phyloP scores from a whole-genome alignment of 2,113 vertebrate species.

The Lepisosteus oculatus region DNA sequence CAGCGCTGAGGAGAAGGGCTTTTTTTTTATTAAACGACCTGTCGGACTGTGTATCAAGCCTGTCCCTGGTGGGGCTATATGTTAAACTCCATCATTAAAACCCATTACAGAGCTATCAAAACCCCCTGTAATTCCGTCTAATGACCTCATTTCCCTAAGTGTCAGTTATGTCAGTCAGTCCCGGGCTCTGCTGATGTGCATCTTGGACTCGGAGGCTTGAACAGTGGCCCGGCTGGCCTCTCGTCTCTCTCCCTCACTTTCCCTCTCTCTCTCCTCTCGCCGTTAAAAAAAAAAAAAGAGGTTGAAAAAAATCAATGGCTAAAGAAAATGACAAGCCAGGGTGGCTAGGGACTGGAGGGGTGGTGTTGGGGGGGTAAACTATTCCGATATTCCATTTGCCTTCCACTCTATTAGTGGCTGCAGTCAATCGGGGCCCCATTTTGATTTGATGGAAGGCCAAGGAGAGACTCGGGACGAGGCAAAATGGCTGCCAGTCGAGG shows the following conservation, averaged over 20 bases:
- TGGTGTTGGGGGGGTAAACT: slow-evolving; percentile 42
- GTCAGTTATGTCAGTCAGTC: slow-evolving; percentile 58
- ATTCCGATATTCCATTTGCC: slow-evolving; percentile 78
- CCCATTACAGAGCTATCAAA: slow-evolving; percentile 81
- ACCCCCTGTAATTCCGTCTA: slow-evolving; percentile 67
- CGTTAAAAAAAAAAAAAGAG: slow-evolving; percentile 31
- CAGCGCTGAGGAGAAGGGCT: slow-evolving; percentile 47
- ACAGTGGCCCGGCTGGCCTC: slow-evolving; percentile 21
- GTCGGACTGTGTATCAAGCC: slow-evolving; percentile 70
- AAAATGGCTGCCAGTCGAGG: slow-evolving; percentile 43
- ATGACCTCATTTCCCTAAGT: slow-evolving; percentile 81
- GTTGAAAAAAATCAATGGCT: slow-evolving; percentile 71
- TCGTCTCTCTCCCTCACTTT: neutral
- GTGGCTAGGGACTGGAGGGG: slow-evolving; percentile 66
- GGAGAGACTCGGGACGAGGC: slow-evolving; percentile 55
- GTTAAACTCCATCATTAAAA: slow-evolving; percentile 73
- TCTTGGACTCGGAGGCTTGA: slow-evolving; percentile 33
- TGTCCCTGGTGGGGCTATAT: slow-evolving; percentile 69
- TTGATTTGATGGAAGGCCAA: slow-evolving; percentile 63
- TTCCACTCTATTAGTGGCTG: slow-evolving; percentile 67
- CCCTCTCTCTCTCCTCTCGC: slow-evolving; percentile 13
- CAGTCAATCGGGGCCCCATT: slow-evolving; percentile 57
- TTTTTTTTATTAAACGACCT: slow-evolving; percentile 66
- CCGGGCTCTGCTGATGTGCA: slow-evolving; percentile 62
- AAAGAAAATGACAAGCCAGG: slow-evolving; percentile 76